These are phyloP conservation scores for Polypterus senegalus DNA, from an alignment of 2,113 vertebrate species.

Conservation along the genomic window DNA sequence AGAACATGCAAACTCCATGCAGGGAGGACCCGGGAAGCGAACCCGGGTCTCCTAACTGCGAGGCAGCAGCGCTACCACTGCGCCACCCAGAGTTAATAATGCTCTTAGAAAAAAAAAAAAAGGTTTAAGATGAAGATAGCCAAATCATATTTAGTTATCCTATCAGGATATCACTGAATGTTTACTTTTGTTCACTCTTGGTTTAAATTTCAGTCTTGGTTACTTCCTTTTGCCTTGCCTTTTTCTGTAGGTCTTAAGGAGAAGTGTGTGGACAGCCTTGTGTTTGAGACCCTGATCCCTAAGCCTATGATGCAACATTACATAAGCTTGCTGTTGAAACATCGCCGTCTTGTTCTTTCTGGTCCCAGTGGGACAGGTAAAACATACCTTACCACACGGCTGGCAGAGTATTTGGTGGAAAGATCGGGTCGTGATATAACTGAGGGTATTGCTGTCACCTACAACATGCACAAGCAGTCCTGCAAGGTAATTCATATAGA, in stretches of 20 bases:
- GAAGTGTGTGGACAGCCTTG: slow-evolving; percentile 81
- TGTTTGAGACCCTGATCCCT: slow-evolving; percentile 86
- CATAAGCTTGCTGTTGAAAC: slow-evolving; percentile 83
- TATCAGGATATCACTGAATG: no score
- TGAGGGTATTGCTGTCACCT: slow-evolving; percentile 64
- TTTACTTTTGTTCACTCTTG: no score
- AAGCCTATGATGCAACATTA: slow-evolving; percentile 97
- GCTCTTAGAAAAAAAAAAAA: no score
- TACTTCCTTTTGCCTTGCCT: not conserved
- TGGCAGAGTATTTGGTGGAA: slow-evolving; percentile 83
- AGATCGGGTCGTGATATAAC: slow-evolving; percentile 60
- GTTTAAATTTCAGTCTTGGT: no score
- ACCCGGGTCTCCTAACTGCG: no score
- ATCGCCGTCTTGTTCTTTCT: slow-evolving; percentile 78
- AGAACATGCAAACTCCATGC: no score
- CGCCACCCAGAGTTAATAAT: no score
- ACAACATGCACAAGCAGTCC: slow-evolving; percentile 91
- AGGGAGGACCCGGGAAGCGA: no score
- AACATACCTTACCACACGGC: slow-evolving; percentile 76
- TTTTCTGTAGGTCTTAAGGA: slow-evolving; percentile 65
- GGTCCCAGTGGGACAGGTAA: slow-evolving; percentile 91
- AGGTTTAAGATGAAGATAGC: no score
- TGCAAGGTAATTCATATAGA: slow-evolving; percentile 60
- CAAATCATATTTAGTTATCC: no score
- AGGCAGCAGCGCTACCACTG: no score